Base-by-base conservation (phyloP, 2,797 vertebrate species). In the Channa striata region DNA sequence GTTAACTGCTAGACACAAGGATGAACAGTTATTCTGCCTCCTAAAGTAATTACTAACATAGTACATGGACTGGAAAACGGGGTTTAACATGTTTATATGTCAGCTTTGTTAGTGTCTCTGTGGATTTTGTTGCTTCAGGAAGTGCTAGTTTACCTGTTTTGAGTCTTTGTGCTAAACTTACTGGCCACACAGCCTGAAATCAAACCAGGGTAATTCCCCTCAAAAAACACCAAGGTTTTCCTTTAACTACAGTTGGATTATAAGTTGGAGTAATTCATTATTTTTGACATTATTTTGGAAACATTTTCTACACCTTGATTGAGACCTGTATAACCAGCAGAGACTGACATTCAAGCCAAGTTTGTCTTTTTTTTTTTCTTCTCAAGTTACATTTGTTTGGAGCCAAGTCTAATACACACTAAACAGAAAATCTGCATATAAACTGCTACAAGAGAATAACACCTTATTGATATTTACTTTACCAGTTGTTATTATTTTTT, bases 261-360 rank as follows among this genome's bases (percentile, higher is more conserved):
- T 46, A 21, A 6, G 14, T 42, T 10, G 33, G 13, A 54, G 23
- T 3, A 4, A 17, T 14, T 34, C 3, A n/a, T 9, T 1, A 6
- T 50, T 48, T 37, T 46, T 16, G 17, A 59, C 13, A 1, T 49
- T n/a, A n/a, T n/a, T n/a, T 66, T 11, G 40, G 34, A 68, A 37
- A 37, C 0, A 7, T 25, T 70, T 39, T 17, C 36, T 44, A n/a
- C 10, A 4, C 47, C 61, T 40, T 37, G 3, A 20, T 63, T 37
- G 25, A 70, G 53, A 49, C 53, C 11, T 5, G 23, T 49, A n/a
- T 64, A 67, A 78, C 62, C 79, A 81, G 82, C 72, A 67, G 43
- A 44, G 53, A 74, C 66, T 67, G 56, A 79, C 72, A 67, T 71
- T 72, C 56, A 65, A 72, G 59, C 58, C 34, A 67, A 68, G 65